Conservation (phyloP, 2,888 invertebrate species). For the Apodemia zela region DNA sequence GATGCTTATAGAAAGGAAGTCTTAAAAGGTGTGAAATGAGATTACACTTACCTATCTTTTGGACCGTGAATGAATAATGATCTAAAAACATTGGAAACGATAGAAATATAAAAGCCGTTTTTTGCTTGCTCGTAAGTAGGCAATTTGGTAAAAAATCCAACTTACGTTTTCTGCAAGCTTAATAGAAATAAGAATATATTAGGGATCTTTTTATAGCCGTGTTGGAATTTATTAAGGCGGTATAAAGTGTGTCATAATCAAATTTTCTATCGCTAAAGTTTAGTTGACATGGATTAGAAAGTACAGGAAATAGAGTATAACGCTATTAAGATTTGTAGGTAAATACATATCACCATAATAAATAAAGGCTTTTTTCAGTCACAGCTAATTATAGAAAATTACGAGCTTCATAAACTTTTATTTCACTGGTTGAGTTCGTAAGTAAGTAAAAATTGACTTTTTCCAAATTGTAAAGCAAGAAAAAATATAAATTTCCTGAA, state of each 20-base stretch:
- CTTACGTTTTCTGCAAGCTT: conserved; percentile 5
- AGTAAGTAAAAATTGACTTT: too few species aligned
- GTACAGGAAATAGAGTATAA: conserved; percentile 13
- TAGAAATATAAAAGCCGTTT: background rate
- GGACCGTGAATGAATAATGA: conserved; percentile 21
- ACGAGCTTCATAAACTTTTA: too few species aligned
- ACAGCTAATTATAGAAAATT: too few species aligned
- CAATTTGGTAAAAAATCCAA: conserved; percentile 7
- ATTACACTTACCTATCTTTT: conserved; percentile 18
- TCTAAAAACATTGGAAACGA: conserved; percentile 20
- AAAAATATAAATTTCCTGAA: too few species aligned
- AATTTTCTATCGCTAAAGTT: background rate
- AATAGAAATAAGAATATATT: conserved; percentile 7
- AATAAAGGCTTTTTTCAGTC: too few species aligned
- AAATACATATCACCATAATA: background rate
- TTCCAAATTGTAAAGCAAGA: too few species aligned
- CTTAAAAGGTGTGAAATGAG: conserved; percentile 23
- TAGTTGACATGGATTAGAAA: conserved; percentile 3
- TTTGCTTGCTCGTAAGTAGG: conserved; percentile 2
- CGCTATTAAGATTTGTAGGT: conserved; percentile 7
- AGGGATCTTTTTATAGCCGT: conserved; percentile 8
- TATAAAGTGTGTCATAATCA: conserved; percentile 8
- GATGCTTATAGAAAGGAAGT: conserved; percentile 4
- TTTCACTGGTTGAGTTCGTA: too few species aligned
- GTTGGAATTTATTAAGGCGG: background rate